Base-by-base conservation (phyloP, 2,888 invertebrate genomes). In the Lamproptera curius region DNA sequence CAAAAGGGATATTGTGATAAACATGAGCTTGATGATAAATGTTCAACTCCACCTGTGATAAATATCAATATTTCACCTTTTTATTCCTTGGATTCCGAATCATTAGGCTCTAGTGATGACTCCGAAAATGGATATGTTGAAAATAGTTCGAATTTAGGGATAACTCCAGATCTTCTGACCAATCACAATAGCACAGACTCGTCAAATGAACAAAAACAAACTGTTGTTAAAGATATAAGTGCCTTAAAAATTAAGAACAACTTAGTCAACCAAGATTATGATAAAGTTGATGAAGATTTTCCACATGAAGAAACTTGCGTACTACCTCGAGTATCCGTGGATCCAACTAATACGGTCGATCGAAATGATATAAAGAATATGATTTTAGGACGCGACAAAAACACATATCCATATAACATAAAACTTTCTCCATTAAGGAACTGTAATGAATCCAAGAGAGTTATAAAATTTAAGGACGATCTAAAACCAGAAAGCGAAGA, bases 41-140 rank as follows among this genome's bases (percentile, higher is more conserved):
- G 52, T 51, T 71, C 75, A 53, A 65, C 74, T 38, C 70, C 88
- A 10, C 84, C 89, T 33, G 73, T 90, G 2, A 89, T 91, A 35
- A 90, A 89, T 55, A 91, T 91, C 46, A 91, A 90, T 59, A 90
- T 91, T 56, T 88, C 90, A 1, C 90, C 90, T 54, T 76, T 86
- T 40, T 90, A 87, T 65, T 64, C 79, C 16, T 67, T 65, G 6
- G 86, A 86, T 51, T 74, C 80, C 28, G 87, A 84, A 56, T 67
- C 79, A 13, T 73, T 83, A 59, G 77, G 71, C 58, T 90, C 90
- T 13, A 90, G 88, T 53, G 89, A 91, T 56, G 87, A 83, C 61
- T 63, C 78, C 46, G 84, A 84, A 28, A 43, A 40, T 17, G 28
- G 10, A 16, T 11, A 13, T 31, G 44, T 35, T 14, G 48, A 51